A percentile compares a stretch with the other conserved stretches of the same genome.
Conservation (phyloP, 2,888 invertebrate species). For the Nomada fabriciana region DNA sequence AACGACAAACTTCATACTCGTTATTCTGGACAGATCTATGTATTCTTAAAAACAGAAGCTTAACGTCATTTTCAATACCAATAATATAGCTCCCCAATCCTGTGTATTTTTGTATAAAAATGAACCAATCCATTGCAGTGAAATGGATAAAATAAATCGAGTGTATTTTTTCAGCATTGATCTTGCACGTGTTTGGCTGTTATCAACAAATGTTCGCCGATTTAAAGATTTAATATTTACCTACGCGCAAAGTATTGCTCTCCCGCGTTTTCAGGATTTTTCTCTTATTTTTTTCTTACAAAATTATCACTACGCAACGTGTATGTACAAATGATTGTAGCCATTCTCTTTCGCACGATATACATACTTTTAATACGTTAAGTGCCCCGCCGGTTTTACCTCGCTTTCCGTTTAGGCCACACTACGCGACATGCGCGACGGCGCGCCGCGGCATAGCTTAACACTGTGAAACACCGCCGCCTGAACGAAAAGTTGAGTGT, state of each 20-base stretch:
- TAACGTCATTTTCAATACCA: not conserved
- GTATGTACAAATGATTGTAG: constrained; percentile 41
- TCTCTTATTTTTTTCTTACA: not conserved
- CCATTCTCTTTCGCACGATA: not conserved
- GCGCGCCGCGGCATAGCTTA: too few relatives aligned
- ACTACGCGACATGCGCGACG: too few relatives aligned
- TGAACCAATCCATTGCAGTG: not conserved
- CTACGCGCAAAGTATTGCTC: not conserved
- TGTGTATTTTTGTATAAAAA: constrained; percentile 21
- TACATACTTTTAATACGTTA: too few relatives aligned
- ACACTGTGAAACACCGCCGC: too few relatives aligned
- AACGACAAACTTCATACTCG: not conserved
- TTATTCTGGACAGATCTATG: not conserved
- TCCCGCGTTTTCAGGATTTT: not conserved
- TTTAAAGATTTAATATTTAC: not conserved
- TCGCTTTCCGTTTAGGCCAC: too few relatives aligned
- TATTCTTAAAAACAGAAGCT: not conserved
- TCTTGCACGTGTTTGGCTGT: not conserved
- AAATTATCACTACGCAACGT: constrained; percentile 20
- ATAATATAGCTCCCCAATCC: not conserved
- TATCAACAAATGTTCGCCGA: not conserved
- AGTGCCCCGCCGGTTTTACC: too few relatives aligned
- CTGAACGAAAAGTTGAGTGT: too few relatives aligned
- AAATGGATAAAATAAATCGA: not conserved
- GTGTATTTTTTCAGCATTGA: not conserved